Evolutionary conservation across 1,140 invertebrate species (phyloP).

Genomic region (Hypsibius dujardini): DNA sequence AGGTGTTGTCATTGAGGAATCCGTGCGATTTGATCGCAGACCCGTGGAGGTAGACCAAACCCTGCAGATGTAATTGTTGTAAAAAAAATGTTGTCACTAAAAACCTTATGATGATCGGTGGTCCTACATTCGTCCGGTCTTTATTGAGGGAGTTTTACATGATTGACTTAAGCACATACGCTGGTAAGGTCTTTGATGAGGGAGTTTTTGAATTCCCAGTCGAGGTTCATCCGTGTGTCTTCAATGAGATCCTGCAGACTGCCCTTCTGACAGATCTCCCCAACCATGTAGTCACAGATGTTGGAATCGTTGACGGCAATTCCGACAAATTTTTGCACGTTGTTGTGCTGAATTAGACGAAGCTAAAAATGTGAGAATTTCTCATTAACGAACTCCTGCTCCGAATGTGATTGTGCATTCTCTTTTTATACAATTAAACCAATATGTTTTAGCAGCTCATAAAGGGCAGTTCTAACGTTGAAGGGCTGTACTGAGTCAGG

Average conservation of each 20-base stretch:
- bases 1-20: conserved; percentile 86
- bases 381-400: too few species aligned
- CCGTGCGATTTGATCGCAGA: conserved; percentile 80
- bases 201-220: conserved; percentile 81
- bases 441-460: neutral
- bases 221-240: conserved; percentile 74
- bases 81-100: neutral
- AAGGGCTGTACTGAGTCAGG: neutral
- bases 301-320: conserved; percentile 13
- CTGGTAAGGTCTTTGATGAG: conserved; percentile 77
- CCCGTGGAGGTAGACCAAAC: conserved; percentile 78
- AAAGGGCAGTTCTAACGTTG: neutral
- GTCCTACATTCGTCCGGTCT: too few species aligned
- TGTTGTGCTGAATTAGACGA: neutral
- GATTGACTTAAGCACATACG: conserved; percentile 33
- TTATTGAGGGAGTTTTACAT: neutral
- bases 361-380: neutral
- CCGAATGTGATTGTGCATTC: neutral
- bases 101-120: too few species aligned
- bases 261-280: conserved; percentile 85
- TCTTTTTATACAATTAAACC: neutral
- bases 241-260: conserved; percentile 75
- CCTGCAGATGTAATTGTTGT: conserved; percentile 42
- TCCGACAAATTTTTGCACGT: conserved; percentile 8
- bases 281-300: conserved; percentile 58